Base-by-base conservation (phyloP, 2,797 vertebrate genomes). In the Alcedo quadribrachys region DNA sequence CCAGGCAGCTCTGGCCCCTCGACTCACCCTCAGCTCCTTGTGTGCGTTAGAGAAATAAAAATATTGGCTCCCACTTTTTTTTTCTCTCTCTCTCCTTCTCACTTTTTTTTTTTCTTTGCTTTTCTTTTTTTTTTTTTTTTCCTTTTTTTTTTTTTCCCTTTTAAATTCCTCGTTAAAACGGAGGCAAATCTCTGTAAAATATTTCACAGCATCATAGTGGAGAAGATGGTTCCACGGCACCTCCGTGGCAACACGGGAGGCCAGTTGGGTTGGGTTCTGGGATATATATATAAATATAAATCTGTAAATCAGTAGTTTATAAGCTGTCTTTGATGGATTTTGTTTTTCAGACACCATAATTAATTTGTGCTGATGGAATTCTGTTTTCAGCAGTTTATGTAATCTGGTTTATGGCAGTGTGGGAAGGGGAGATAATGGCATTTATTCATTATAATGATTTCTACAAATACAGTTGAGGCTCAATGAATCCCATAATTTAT, bases 81-180 rank as follows among this genome's bases (percentile, higher is more conserved):
- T 48, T 70, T 28, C 57, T 84, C 46, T 27, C 12, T 16, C 57
- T n/a, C 16, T 19, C n/a, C 9, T 12, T 24, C 28, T 62, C 28
- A 5, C 15, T 33, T 15, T 37, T 61, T 40, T 24, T 18, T 16
- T 11, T 2, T 2, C 5, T 37, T 37, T 35, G 35, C 35, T 35
- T 32, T 35, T 24, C 57, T 21, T 73, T 73, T 28, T 30, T 46
- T 21, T 54, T 16, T 60, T 68, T 66, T 61, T 60, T 54, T 42
- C 20, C 27, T 37, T 42, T 21, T 73, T n/a, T 50, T 35, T 30
- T 74, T 70, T 70, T 53, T 50, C 35, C 20, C 21, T 62, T 57
- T 51, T 27, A 20, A 84, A 87, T 81, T 96, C 97, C 97, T 97
- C 96, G 89, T 96, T 97, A 97, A 97, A 97, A 97, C 96, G 84